Evolutionary conservation across 2,797 vertebrate genomes (phyloP), one percentile per base, ranked within the genome.

Genomic region (Balearica regulorum): DNA sequence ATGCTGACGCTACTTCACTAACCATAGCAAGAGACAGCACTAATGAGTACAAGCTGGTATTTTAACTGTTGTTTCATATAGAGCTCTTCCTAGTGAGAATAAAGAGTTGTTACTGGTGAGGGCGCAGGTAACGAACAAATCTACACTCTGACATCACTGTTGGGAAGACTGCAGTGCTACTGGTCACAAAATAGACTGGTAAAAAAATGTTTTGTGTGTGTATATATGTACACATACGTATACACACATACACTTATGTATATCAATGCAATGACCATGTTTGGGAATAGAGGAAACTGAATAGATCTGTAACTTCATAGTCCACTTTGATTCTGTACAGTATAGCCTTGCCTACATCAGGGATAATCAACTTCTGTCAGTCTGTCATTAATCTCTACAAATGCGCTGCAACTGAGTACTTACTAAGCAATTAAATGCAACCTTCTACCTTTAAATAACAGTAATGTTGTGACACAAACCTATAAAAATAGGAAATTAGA

Each of bases 381-480:
- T 71, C 44, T 77, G 35, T 57, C 49, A 75, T 86, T 68, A 61
- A 87, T 92, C 54, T 81, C 85, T 69, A 39, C 10, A 83, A 83
- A 82, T 26, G 35, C 13, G 79, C 39, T 72, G 35, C 65, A 90
- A 69, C 33, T 39, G 33, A 71, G 22, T 90, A 64, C 87, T 78
- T 92, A 89, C 62, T 61, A 60, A 75, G 57, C 25, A 93, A 88
- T 88, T 83, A 88, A 91, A 91, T 65, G 39, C 18, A 83, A 78
- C 37, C 29, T 71, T 91, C 49, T 89, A 22, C 65, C 73, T 96
- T 90, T 82, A 91, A 90, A 87, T 91, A 90, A 69, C 16, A 76
- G 31, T 54, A 62, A 81, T 33, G 48, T 43, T 79, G 26, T 89
- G 57, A 79, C 57, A 91, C 21, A 88, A 78, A 57, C 31, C 41